Base-by-base conservation (phyloP, 2,113 vertebrate genomes). In the Saguinus imperator region DNA sequence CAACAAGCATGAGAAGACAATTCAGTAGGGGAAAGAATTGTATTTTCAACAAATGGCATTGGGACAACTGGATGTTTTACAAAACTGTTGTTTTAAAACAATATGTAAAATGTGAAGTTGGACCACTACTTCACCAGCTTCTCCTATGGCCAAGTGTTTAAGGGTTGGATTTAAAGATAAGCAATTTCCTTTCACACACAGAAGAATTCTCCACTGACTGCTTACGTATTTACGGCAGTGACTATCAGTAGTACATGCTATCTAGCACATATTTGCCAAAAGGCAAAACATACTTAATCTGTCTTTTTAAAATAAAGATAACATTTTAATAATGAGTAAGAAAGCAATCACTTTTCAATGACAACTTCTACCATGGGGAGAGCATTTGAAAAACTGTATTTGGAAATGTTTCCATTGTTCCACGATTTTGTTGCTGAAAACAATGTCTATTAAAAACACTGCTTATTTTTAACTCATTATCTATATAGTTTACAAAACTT, bases 231-330 rank as follows among this genome's bases (percentile, higher is more conserved):
- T 32, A 75, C 27, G 35, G 55, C 17, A 57, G 45, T 8, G 8
- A 72, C 11, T 77, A 81, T 9, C 25, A 79, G 35, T 9, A 87
- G 76, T 45, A 43, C 10, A 70, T 70, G 70, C 23, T 66, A 75
- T 68, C 52, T 25, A 50, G 16, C 16, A 89, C 87, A 6, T 81
- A 55, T 70, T 73, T 55, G 80, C 82, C 81, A 40, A 75, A 90
- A 91, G 50, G 48, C 58, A 5, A 68, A 75, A 76, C 21, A 89
- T 11, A 68, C 16, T 48, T 70, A 61, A 73, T 72, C 72, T 90
- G 52, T n/a, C 48, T 88, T 95, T 95, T 87, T 37, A 72, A 94
- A 91, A 37, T 81, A 96, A 91, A 86, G 16, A 57, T 40, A 52
- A 52, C 35, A 93, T n/a, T 94, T 93, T 40, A 90, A 61, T 75